Evolutionary conservation across 2,888 invertebrate genomes (phyloP).

Genomic region (Rhamnusium bicolor): DNA sequence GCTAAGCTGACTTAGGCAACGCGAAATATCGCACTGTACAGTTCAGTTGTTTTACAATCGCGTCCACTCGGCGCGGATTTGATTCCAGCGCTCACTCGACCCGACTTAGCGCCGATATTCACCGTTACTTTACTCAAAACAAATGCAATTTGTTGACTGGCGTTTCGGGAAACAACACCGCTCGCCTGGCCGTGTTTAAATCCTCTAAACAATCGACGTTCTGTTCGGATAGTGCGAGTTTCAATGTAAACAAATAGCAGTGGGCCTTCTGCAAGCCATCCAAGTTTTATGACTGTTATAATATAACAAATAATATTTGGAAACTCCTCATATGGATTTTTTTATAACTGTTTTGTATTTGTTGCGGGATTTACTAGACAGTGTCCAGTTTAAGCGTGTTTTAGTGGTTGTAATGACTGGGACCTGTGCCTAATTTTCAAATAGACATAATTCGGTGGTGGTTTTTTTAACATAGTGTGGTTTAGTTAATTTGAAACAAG

Average conservation of each 20-base stretch:
- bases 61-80: constrained; percentile 39
- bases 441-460: constrained; percentile 19
- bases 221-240: constrained; percentile 19
- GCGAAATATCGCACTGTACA: constrained; percentile 42
- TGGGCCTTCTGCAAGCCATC: not conserved
- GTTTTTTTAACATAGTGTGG: constrained; percentile 32
- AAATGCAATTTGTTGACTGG: constrained; percentile 44
- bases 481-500: constrained; percentile 21
- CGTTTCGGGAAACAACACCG: constrained; percentile 29
- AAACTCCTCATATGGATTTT: not conserved
- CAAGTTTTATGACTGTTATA: constrained; percentile 1
- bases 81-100: constrained; percentile 16
- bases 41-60: constrained; percentile 51
- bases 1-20: constrained; percentile 61
- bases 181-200: constrained; percentile 1
- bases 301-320: not conserved
- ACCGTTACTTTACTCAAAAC: constrained; percentile 49
- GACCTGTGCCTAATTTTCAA: not conserved
- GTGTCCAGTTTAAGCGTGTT: not conserved
- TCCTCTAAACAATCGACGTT: constrained; percentile 30
- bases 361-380: constrained; percentile 10
- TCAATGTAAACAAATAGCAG: constrained; percentile 24
- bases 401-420: not conserved
- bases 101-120: constrained; percentile 29
- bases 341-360: not conserved